Conservation (phyloP, 1,140 invertebrate genomes). For the Polypedilum vanderplanki region DNA sequence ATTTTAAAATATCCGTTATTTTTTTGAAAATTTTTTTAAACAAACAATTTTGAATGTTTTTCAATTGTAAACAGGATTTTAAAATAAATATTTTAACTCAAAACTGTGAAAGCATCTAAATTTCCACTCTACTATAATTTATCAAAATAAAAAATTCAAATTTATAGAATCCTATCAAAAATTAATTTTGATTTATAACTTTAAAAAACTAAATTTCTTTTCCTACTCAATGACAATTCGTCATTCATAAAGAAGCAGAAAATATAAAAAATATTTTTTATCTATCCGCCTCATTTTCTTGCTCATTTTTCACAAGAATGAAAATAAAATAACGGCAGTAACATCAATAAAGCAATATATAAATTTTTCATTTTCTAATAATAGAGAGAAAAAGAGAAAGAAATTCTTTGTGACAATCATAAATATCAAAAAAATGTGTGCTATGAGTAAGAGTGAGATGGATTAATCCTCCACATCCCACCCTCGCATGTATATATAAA, state of each 20-base stretch:
- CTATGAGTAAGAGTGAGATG: too few relatives aligned
- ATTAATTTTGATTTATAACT: not conserved
- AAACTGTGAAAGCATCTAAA: too few relatives aligned
- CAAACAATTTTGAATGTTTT: too few relatives aligned
- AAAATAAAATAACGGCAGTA: not conserved
- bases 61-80: too few relatives aligned
- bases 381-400: not conserved
- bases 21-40: too few relatives aligned
- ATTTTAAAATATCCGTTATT: too few relatives aligned
- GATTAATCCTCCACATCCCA: not conserved
- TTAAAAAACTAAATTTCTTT: not conserved
- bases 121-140: too few relatives aligned
- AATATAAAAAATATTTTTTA: not conserved
- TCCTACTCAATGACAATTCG: not conserved
- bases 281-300: not conserved
- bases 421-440: constrained; percentile 23
- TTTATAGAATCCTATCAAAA: too few relatives aligned
- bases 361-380: not conserved
- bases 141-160: too few relatives aligned
- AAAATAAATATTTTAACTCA: too few relatives aligned
- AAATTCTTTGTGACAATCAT: constrained; percentile 24
- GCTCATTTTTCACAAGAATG: not conserved
- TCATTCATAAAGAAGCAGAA: not conserved
- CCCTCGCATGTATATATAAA: not conserved
- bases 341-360: constrained; percentile 12